Evolutionary conservation across 1,140 invertebrate species (phyloP).

Genomic region (Procambarus virginalis): DNA sequence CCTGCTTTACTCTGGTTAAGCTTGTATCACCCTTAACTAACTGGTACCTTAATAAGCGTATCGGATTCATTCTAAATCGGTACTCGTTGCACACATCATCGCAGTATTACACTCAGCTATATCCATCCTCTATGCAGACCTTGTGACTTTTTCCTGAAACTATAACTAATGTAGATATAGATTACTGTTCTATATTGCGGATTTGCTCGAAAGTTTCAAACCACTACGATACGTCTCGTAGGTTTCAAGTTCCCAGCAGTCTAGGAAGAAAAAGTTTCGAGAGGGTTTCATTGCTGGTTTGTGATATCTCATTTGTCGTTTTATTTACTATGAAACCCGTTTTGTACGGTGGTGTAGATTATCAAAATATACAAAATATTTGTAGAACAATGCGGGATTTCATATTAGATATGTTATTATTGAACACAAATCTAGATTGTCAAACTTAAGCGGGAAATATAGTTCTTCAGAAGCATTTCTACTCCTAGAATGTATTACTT

Average conservation of each 20-base stretch:
- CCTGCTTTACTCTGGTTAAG: background rate
- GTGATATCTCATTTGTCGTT: background rate
- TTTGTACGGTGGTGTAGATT: background rate
- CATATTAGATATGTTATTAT: background rate
- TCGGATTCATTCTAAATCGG: background rate
- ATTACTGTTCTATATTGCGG: background rate
- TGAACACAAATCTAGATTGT: background rate
- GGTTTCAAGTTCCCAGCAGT: background rate
- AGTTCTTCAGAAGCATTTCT: slow-evolving; percentile 6
- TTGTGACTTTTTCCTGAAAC: slow-evolving; percentile 27
- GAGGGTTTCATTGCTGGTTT: background rate
- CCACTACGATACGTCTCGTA: background rate
- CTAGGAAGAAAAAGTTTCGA: background rate
- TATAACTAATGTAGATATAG: slow-evolving; percentile 20
- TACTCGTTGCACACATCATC: slow-evolving; percentile 3
- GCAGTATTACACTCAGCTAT: slow-evolving; percentile 38
- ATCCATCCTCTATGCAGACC: slow-evolving; percentile 44
- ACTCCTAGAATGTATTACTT: slow-evolving; percentile 5
- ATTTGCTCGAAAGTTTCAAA: background rate
- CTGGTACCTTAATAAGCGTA: background rate
- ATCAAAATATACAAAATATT: background rate
- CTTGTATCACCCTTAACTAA: background rate
- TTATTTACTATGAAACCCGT: background rate
- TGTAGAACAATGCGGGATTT: background rate
- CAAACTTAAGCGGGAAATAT: background rate